Evolutionary conservation across 2,888 invertebrate genomes (phyloP), one percentile per base, ranked within the genome.

Genomic region (Drosophila kuntzei): DNA sequence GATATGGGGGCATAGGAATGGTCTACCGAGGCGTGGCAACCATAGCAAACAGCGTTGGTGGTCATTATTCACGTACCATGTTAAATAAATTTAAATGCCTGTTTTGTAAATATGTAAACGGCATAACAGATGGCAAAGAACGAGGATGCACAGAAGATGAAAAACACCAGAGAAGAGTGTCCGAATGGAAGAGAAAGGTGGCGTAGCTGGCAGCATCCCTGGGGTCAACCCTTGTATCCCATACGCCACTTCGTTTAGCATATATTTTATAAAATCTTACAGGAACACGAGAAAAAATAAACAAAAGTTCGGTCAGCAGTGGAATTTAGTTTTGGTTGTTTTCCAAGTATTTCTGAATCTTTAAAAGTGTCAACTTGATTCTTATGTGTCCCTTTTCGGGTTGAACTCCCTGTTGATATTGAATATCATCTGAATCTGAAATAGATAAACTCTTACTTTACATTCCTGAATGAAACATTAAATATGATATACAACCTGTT

Each of bases 31-130:
- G 85, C 85, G 85, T 80, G 87, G 72, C 76, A 69, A 50, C 51
- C 59, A 72, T 44, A 11, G 68, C 78, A 73, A 75, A 73, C 74
- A 70, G 83, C 74, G 65, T 70, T 58, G 70, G 80, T 80, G 87
- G 83, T 88, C 83, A 86, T 88, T 88, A 88, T 86, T 83, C 83
- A 86, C 89, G 83, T 83, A 80, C 75, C 86, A 82, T 78, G 83
- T 83, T 88, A 86, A 83, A 83, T 83, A 88, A 83, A 83, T 88
- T 88, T 88, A 83, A 83, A 88, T 86, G 83, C 88, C 88, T 88
- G 87, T 88, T 83, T 88, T 86, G 83, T 80, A 88, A 88, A 83
- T 86, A 83, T 88, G 82, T 87, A 81, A 70, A 70, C 67, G 87
- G 72, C 85, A 84, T 84, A 84, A 82, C 85, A 81, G 81, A 87